Percentiles rank a stretch among this genome's conserved stretches.
Conservation (phyloP, 2,113 vertebrate genomes). For the Cyanoderma ruficeps region DNA sequence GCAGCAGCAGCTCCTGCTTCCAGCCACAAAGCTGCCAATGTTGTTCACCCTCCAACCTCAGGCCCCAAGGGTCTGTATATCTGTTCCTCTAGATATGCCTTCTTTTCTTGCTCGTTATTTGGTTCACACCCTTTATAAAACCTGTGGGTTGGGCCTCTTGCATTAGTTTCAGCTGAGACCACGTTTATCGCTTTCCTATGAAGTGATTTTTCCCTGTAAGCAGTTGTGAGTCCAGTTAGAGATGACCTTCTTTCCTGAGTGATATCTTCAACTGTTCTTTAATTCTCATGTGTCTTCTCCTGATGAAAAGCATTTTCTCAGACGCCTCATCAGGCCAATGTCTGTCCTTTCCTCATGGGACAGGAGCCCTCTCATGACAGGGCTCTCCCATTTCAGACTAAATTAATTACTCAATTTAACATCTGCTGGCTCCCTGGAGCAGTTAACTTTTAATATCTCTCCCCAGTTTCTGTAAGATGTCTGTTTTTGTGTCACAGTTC, state of each 20-base stretch:
- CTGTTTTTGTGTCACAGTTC: neutral
- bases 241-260: neutral
- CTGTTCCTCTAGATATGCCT: neutral
- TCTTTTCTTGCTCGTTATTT: neutral
- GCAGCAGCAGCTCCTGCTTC: neutral
- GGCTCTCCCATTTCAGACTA: slow-evolving; percentile 19
- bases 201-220: neutral
- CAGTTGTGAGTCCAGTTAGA: neutral
- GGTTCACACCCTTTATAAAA: neutral
- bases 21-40: neutral
- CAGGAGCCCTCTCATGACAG: neutral
- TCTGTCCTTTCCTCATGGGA: neutral
- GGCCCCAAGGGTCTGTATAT: neutral
- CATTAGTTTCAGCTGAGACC: neutral
- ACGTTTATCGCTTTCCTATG: neutral
- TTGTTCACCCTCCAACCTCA: neutral
- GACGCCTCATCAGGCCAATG: neutral
- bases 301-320: neutral
- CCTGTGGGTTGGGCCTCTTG: neutral
- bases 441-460: slow-evolving; percentile 24
- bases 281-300: neutral
- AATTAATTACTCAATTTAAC: slow-evolving; percentile 24
- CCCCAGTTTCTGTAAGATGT: neutral
- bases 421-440: slow-evolving; percentile 13
- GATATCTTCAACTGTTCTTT: neutral